Evolutionary conservation across 2,888 invertebrate genomes (phyloP), one percentile per base, ranked within the genome.

Genomic region (Molanna angustata): DNA sequence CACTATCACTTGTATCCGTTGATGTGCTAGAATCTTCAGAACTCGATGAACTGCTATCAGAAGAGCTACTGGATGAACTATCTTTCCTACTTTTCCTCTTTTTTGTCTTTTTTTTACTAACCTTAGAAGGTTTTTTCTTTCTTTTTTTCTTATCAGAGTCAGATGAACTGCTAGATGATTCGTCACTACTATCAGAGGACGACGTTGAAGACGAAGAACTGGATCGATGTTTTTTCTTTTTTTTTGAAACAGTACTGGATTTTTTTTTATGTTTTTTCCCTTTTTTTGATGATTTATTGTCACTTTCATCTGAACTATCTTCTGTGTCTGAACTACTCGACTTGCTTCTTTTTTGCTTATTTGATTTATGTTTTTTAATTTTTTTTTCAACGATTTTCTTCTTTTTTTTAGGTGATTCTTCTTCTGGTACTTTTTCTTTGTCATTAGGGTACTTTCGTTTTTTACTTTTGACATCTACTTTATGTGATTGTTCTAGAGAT

Each of bases 281-380:
- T 50, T 58, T 44, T 21, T 40, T 44, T 27, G 33, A 20, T 18
- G 52, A 43, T 59, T 64, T 54, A 46, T 60, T 57, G 42, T 56
- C 53, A 58, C 17, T 58, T 51, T 49, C 61, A 62, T 58, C 58
- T 19, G 44, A 47, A 19, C 58, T 59, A 39, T 37, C 52, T 33
- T 32, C 52, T 33, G 39, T 48, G 21, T 16, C 9, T 27, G 33
- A 42, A 39, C 32, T 42, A 21, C 61, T 62, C 20, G 53, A 71
- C 73, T 61, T 70, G 67, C 63, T 73, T 69, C 58, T 76, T 73
- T 67, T 71, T 64, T 63, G 69, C 66, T 61, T 67, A 61, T 57
- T 68, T 68, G 60, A 67, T 64, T 61, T 66, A 62, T 59, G 67
- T 69, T 61, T 71, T 67, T 54, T 61, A 41, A 54, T 53, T 59